phyloP scores from a whole-genome alignment of 2,113 vertebrate genomes.

The Taxidea taxus region DNA sequence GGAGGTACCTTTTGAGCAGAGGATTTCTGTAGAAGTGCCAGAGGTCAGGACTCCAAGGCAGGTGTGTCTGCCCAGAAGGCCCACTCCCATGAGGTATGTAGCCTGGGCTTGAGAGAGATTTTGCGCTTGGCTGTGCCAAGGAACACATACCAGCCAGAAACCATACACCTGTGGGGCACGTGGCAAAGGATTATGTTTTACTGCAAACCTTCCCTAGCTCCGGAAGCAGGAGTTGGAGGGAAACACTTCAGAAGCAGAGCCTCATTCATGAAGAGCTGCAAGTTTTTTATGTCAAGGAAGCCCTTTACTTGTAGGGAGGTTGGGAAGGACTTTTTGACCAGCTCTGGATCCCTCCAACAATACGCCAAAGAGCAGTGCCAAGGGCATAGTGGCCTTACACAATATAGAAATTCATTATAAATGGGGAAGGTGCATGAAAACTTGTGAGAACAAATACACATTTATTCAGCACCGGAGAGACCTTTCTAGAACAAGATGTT shows the following conservation, averaged over 20 bases:
- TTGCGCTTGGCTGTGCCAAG: background rate
- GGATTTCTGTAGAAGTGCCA: background rate
- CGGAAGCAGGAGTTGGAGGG: background rate
- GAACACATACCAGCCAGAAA: background rate
- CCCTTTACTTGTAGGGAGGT: background rate
- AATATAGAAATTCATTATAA: background rate
- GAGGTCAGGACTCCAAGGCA: background rate
- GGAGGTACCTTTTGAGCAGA: background rate
- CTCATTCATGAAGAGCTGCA: background rate
- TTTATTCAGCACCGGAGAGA: background rate
- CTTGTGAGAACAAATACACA: background rate
- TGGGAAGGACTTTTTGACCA: background rate
- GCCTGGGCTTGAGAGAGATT: background rate
- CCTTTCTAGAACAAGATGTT: background rate
- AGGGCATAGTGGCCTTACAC: background rate
- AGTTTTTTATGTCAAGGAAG: background rate
- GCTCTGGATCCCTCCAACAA: background rate
- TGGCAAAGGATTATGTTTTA: background rate
- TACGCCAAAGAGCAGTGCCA: background rate
- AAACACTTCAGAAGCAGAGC: background rate
- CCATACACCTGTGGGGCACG: background rate
- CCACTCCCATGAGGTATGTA: background rate
- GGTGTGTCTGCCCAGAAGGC: background rate
- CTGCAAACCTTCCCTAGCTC: background rate
- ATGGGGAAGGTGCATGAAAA: background rate